Base-by-base conservation (phyloP, 1,140 invertebrate genomes). In the Rhagoletis pomonella region DNA sequence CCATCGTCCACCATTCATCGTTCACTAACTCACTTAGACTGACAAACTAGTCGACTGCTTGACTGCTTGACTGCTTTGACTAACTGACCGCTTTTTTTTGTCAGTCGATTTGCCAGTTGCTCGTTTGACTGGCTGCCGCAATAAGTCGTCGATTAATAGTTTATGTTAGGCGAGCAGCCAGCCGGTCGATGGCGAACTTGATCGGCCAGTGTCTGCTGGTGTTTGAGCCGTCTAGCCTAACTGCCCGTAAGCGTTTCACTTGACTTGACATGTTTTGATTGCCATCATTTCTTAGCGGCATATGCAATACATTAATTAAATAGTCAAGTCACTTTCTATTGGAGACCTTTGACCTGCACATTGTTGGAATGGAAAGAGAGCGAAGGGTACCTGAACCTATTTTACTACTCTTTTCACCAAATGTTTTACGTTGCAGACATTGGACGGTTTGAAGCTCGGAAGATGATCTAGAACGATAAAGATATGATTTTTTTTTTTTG, bases 261-360 rank as follows among this genome's bases (percentile, higher is more conserved):
- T 81, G 73, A 81, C 47, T 81, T 81, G 47, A 55, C 47, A 50
- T 81, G 47, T 81, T 81, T 81, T 81, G 47, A 81, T 81, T 81
- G 44, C 47, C 73, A 81, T 81, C 73, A 55, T 29, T 17, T 77
- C 73, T 81, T 81, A 81, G 55, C 73, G 73, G n/a, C 73, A 81
- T 81, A 55, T 81, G 73, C 42, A 81, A 81, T 81, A 14, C 44
- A 81, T 81, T 81, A 50, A 81, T 81, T 55, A 81, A 81, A 81
- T 81, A 81, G 17, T 50, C 44, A 55, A 81, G 7, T 50, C 47
- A 81, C 73, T 81, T 81, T 81, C 73, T 81, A 55, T 29, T 81
- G 47, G 44, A 47, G 42, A 47, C 44, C 73, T 58, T 10, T 58
- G 73, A 73, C 39, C 69, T 50, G 65, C 4, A 5, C 14, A 69